Percentiles rank a stretch among this genome's conserved stretches.
phyloP scores from a whole-genome alignment of 2,888 invertebrate species.

The Dione juno region DNA sequence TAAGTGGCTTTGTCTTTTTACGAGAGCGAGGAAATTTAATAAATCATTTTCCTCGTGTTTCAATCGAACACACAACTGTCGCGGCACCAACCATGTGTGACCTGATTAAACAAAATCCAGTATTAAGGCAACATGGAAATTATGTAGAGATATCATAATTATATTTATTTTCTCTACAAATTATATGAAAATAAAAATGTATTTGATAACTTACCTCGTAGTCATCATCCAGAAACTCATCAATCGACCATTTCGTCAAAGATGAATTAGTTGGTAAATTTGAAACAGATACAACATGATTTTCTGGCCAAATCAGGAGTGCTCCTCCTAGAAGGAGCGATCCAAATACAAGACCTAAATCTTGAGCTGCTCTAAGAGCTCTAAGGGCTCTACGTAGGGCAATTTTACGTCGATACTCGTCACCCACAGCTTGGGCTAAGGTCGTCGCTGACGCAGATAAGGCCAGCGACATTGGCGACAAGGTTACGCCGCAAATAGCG shows the following conservation, averaged over 20 bases:
- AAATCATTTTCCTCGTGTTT: too few species aligned
- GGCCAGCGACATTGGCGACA: conserved; percentile 84
- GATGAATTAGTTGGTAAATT: conserved; percentile 67
- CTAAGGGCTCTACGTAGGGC: conserved; percentile 71
- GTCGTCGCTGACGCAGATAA: conserved; percentile 84
- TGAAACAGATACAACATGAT: conserved; percentile 69
- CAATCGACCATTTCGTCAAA: conserved; percentile 77
- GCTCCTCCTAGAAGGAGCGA: conserved; percentile 71
- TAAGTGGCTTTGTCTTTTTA: too few species aligned
- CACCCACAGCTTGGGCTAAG: conserved; percentile 80
- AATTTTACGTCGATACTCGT: conserved; percentile 68
- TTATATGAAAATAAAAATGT: too few species aligned
- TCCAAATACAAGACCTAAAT: conserved; percentile 73
- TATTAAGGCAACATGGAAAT: too few species aligned
- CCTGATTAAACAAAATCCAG: too few species aligned
- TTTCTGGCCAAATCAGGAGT: conserved; percentile 79
- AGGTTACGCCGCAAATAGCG: conserved; percentile 80
- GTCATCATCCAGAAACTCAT: conserved; percentile 82
- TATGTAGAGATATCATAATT: too few species aligned
- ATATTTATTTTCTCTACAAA: too few species aligned
- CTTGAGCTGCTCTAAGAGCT: conserved; percentile 75
- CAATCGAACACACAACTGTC: too few species aligned
- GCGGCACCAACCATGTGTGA: too few species aligned
- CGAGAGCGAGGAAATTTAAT: too few species aligned
- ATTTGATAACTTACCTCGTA: conserved; percentile 83